Evolutionary conservation across 2,797 vertebrate species (phyloP).

Genomic region (Sebastes dallii): DNA sequence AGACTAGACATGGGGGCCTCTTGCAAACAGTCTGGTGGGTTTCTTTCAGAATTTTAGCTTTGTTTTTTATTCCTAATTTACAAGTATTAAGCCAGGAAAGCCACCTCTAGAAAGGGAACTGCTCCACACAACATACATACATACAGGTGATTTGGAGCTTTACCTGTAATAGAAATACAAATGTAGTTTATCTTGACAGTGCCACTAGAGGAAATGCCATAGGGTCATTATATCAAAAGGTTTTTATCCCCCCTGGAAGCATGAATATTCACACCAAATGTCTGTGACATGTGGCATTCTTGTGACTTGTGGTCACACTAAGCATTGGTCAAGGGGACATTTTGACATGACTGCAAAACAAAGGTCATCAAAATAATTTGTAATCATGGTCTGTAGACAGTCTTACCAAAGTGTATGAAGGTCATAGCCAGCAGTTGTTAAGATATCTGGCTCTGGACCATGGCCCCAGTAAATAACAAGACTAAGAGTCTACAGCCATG

Average conservation of each 20-base stretch:
- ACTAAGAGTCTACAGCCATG: background rate
- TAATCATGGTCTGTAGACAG: background rate
- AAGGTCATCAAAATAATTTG: background rate
- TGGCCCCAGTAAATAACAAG: background rate
- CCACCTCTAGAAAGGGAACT: background rate
- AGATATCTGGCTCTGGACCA: background rate
- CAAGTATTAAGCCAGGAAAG: background rate
- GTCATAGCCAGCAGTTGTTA: background rate
- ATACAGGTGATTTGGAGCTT: background rate
- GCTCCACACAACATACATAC: background rate
- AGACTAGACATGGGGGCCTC: background rate
- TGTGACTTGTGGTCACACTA: background rate
- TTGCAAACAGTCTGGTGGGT: background rate
- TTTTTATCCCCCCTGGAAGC: background rate
- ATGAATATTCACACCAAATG: background rate
- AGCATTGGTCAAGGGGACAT: background rate
- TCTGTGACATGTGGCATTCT: background rate
- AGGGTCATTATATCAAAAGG: background rate
- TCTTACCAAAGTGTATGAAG: background rate
- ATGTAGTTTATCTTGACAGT: background rate
- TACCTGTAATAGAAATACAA: too few species aligned
- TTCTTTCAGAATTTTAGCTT: background rate
- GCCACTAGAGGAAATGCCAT: background rate
- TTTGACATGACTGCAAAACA: background rate
- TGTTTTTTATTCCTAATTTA: background rate